phyloP scores from a whole-genome alignment of 2,113 vertebrate species.

The Pampusana beccarii region DNA sequence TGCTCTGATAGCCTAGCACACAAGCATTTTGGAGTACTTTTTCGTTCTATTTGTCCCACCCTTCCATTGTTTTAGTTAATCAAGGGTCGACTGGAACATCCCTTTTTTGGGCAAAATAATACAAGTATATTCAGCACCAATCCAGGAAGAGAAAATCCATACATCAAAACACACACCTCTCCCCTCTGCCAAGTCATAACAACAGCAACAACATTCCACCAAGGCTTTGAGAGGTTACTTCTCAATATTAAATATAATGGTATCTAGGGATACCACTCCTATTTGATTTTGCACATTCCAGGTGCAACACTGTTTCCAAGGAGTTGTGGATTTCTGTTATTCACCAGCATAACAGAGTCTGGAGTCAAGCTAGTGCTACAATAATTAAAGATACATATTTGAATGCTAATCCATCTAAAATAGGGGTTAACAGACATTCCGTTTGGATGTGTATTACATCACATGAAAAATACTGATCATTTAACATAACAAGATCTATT shows the following conservation, averaged over 20 bases:
- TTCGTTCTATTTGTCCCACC: neutral
- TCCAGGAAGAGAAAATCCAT: neutral
- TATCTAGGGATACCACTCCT: neutral
- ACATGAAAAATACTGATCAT: neutral
- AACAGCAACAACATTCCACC: neutral
- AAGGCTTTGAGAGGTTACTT: neutral
- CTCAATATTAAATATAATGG: neutral
- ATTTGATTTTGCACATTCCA: neutral
- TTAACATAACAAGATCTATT: neutral
- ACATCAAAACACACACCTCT: neutral
- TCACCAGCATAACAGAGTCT: neutral
- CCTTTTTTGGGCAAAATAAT: neutral
- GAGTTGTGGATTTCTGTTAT: neutral
- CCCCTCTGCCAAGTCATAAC: neutral
- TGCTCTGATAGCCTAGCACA: neutral
- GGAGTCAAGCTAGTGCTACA: neutral
- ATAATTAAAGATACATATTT: neutral
- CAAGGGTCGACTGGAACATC: neutral
- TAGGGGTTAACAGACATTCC: fast-evolving
- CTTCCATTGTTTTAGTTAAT: neutral
- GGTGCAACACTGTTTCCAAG: neutral
- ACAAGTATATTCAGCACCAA: neutral
- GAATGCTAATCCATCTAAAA: neutral
- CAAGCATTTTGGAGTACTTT: neutral
- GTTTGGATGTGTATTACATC: neutral